Percentiles rank a stretch among this genome's conserved stretches.
phyloP scores from a whole-genome alignment of 2,797 vertebrate genomes.

The Avahi laniger region DNA sequence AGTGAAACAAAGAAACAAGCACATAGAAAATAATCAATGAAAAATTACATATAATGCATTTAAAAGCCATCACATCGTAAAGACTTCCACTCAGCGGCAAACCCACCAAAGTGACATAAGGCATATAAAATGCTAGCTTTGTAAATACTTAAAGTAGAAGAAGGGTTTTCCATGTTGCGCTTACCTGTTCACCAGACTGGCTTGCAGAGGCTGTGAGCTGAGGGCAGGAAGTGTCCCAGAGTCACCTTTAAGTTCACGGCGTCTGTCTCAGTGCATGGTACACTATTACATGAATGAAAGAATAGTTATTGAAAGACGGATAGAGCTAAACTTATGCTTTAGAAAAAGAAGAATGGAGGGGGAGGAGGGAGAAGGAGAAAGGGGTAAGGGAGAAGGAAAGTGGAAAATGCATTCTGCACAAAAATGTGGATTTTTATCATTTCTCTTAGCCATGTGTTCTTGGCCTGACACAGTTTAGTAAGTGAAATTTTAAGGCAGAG shows the following conservation, averaged over 20 bases:
- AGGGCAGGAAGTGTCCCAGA: not conserved
- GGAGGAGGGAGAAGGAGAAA: not conserved
- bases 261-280: not conserved
- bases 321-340: not conserved
- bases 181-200: not conserved
- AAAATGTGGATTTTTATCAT: not conserved
- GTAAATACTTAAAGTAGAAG: not conserved
- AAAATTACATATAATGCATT: not conserved
- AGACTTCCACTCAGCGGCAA: not conserved
- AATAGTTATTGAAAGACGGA: not conserved
- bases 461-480: not conserved
- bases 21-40: not conserved
- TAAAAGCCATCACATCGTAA: not conserved
- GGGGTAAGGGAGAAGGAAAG: not conserved
- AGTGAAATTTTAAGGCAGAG: not conserved
- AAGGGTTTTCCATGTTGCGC: not conserved
- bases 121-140: not conserved
- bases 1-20: not conserved
- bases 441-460: not conserved
- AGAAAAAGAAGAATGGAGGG: not conserved
- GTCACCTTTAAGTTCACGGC: not conserved
- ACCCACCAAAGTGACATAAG: not conserved
- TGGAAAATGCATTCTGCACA: not conserved
- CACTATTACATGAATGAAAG: not conserved
- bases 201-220: not conserved